Base-by-base conservation (phyloP, 2,797 vertebrate genomes). In the Oophaga sylvatica region DNA sequence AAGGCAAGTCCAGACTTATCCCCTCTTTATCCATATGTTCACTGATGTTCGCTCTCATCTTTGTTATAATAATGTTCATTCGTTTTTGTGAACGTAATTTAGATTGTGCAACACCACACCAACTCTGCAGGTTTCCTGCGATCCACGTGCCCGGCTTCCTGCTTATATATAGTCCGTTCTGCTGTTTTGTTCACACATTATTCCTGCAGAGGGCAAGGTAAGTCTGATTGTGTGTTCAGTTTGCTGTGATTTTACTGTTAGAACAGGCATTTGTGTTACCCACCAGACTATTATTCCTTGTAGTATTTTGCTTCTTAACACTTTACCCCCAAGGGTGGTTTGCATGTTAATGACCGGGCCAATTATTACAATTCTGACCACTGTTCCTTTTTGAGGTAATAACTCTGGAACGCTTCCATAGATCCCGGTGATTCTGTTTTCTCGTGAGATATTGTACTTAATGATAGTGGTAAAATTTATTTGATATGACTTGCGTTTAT, bases 171-270 rank as follows among this genome's bases (percentile, higher is more conserved):
- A 41, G 35, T 59, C n/a, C 22, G 1, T 1, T 26, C 48, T 59
- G 76, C 48, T 16, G 11, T 16, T 8, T 2, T 35, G 11, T 20
- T 75, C 75, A 26, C 75, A 57, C 76, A 78, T 26, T 26, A 8
- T 78, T 78, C 76, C 76, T 57, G 48, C 45, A 78, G 48, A 78
- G 76, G 19, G 4, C 53, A 57, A 26, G 76, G 76, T 78, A 57
- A 78, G 75, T 77, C 71, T 75, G 35, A 35, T 8, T 48, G 10
- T 41, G 10, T n/a, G 45, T 13, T 76, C 73, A 48, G 71, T n/a
- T 48, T 41, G 10, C 71, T 45, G 41, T 48, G 31, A 45, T 11
- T 13, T 48, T 22, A 11, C 35, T 75, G 19, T 45, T 17, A 19
- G 7, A 20, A 11, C 17, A 71, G 35, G 9, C 19, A 3, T 22